These are phyloP conservation scores for Potamarius usumacintae DNA, from an alignment of 2,113 vertebrate genomes.

Conservation along the genomic window DNA sequence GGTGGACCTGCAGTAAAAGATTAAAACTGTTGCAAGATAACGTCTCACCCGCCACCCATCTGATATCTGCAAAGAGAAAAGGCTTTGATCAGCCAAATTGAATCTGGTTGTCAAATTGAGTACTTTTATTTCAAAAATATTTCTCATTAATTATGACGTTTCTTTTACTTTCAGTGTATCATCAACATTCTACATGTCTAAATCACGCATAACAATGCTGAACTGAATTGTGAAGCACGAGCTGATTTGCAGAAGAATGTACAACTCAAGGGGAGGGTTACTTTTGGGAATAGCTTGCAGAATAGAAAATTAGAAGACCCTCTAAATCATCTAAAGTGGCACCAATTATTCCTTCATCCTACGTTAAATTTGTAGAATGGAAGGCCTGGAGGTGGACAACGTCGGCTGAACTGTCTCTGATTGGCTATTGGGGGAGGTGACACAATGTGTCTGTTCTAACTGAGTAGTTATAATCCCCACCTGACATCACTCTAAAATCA, in stretches of 20 bases:
- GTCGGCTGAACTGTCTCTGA: slow-evolving; percentile 57
- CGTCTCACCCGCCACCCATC: slow-evolving; percentile 4
- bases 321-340: slow-evolving; percentile 38
- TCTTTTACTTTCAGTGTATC: not conserved
- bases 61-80: slow-evolving; percentile 13
- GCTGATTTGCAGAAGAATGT: slow-evolving; percentile 1
- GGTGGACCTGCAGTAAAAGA: slow-evolving; percentile 29
- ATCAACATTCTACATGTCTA: too few species aligned
- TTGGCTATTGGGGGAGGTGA: slow-evolving; percentile 69
- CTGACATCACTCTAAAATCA: slow-evolving; percentile 57
- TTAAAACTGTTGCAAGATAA: slow-evolving; percentile 32
- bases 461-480: slow-evolving; percentile 64
- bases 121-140: not conserved
- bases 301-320: slow-evolving; percentile 31
- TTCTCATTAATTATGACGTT: not conserved
- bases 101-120: not conserved
- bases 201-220: not conserved
- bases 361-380: slow-evolving; percentile 34
- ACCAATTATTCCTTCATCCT: slow-evolving; percentile 45
- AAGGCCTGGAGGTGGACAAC: slow-evolving; percentile 54
- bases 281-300: slow-evolving; percentile 5
- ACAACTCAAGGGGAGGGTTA: not conserved
- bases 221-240: not conserved
- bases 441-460: slow-evolving; percentile 69
- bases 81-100: not conserved